These are phyloP conservation scores for Alcis repandata DNA, from an alignment of 2,888 invertebrate species.

Conservation along the genomic window DNA sequence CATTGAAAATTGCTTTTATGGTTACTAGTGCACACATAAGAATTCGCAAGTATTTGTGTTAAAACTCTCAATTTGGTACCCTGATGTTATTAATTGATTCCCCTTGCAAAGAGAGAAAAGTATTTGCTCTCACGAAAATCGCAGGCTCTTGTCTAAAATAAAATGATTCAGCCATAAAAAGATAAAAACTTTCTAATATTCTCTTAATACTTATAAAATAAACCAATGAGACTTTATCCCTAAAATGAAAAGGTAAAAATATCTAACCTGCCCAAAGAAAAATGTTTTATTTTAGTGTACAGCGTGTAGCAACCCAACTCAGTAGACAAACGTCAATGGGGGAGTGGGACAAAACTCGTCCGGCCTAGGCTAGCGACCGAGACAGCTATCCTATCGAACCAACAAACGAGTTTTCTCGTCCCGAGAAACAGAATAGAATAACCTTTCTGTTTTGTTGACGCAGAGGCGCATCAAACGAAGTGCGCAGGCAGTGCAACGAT, in stretches of 20 bases:
- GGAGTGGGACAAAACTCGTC: slow-evolving; percentile 60
- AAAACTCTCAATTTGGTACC: too few relatives aligned
- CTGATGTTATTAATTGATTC: too few relatives aligned
- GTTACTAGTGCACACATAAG: too few relatives aligned
- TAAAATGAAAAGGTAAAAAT: background rate
- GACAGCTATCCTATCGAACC: slow-evolving; percentile 63
- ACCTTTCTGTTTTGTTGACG: slow-evolving; percentile 71
- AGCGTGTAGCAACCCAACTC: slow-evolving; percentile 62
- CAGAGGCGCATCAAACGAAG: slow-evolving; percentile 82
- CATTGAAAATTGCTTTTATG: background rate
- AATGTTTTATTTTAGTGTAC: slow-evolving; percentile 18
- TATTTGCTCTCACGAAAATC: background rate
- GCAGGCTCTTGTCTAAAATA: background rate
- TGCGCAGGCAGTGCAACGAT: slow-evolving; percentile 86
- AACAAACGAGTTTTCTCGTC: slow-evolving; percentile 57
- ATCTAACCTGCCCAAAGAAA: background rate
- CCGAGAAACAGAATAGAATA: slow-evolving; percentile 40
- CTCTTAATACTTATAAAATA: background rate
- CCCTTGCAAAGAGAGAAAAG: too few relatives aligned
- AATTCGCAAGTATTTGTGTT: too few relatives aligned
- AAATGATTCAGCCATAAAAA: too few relatives aligned
- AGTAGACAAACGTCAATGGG: slow-evolving; percentile 62
- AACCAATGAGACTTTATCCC: too few relatives aligned
- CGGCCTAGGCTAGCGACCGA: slow-evolving; percentile 64
- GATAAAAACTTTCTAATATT: too few relatives aligned